Base-by-base conservation (phyloP, 2,888 invertebrate genomes). In the Nemurella pictetii region DNA sequence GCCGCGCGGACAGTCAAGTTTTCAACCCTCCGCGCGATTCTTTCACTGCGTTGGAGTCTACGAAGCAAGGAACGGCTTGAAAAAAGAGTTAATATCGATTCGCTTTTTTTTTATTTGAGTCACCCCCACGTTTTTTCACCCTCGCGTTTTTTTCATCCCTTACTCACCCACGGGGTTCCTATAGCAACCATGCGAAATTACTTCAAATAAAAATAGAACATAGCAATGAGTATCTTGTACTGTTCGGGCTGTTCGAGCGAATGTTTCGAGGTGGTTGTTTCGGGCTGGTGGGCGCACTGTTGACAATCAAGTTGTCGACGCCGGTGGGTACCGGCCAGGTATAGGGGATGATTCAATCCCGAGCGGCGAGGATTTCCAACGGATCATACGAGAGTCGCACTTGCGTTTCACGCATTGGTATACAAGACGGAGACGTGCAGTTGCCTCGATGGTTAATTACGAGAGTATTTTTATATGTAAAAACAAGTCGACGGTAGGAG, bases 41-140 rank as follows among this genome's bases (percentile, higher is more conserved):
- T 75, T 75, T 75, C 75, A 75, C 35, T 3, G 35, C 32, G 80
- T 35, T 35, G 78, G n/a, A 35, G 35, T 80, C 32, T 80, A 12
- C 80, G 9, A 26, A 26, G 80, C 80, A 35, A 80, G 35, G 80
- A 80, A 77, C 72, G 85, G 78, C 72, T 80, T 88, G 91, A 91
- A 91, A 92, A 93, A 93, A 93, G 93, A 93, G 93, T 93, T 93
- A 93, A 93, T 93, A 93, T 93, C 93, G 93, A 93, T 93, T 93
- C 92, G 92, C 92, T 92, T 92, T 90, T 91, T 93, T 91, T 93
- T 92, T 92, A 92, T 92, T 92, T 92, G 92, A 92, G 92, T 92
- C 92, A 92, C 92, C 92, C 92, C 91, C 92, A 92, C 91, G 92
- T 91, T 92, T 92, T 91, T 92, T 92, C 85, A 92, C 92, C 92